Conservation (phyloP, 2,113 vertebrate genomes). For the Leucopsar rothschildi region DNA sequence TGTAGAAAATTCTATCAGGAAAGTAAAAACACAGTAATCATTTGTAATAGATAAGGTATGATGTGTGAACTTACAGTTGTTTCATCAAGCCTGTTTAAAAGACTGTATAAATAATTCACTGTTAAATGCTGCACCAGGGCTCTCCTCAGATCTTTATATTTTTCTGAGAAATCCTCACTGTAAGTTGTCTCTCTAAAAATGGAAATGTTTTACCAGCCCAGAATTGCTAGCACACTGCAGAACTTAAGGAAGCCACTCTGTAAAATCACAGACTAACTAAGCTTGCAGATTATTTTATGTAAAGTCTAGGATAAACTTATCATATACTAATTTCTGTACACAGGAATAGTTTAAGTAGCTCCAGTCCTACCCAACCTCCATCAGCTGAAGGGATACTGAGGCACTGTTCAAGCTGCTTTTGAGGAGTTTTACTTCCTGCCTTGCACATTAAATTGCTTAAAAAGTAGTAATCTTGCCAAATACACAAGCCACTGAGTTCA, state of each 20-base stretch:
- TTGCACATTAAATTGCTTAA: background rate
- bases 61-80: background rate
- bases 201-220: background rate
- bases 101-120: background rate
- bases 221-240: background rate
- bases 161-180: conserved; percentile 5
- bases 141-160: background rate
- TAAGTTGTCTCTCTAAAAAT: background rate
- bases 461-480: background rate
- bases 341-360: background rate
- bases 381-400: background rate
- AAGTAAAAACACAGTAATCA: background rate
- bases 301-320: background rate
- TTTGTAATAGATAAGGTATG: background rate
- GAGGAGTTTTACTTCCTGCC: background rate
- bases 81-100: background rate
- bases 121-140: background rate
- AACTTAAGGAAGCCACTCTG: background rate
- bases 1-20: background rate
- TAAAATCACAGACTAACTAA: background rate
- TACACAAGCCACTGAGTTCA: background rate
- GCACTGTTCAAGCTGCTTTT: background rate
- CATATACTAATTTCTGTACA: background rate
- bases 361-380: background rate
- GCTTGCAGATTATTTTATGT: background rate